Base-by-base conservation (phyloP, 2,888 invertebrate genomes). In the Chromoteleia sp. region DNA sequence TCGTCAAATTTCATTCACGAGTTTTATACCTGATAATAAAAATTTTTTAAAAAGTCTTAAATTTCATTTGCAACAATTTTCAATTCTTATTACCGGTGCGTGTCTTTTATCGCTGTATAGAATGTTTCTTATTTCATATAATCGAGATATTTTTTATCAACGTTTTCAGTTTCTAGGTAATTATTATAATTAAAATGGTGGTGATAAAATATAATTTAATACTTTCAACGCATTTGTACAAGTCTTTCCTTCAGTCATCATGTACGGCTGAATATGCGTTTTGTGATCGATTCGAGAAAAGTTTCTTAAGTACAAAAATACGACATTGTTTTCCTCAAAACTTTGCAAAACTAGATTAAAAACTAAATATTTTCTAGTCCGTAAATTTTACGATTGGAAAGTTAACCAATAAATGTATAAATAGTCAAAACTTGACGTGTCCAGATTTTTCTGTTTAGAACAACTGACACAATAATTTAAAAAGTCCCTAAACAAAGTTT, bases 111-210 rank as follows among this genome's bases (percentile, higher is more conserved):
- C 65, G 65, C 61, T n/a, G 19, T 12, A 41, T 41, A 50, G 17
- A 25, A 39, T 39, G 39, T 52, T 52, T 39, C 41, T 25, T 67
- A 67, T 52, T 61, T 50, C 52, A 39, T 29, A 50, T 52, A 52
- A 67, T 67, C 39, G 52, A 39, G 65, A 30, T 15, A 67, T 39
- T 25, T 50, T 48, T 50, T 65, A 61, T 61, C 61, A 61, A 61
- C 61, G 17, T 29, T 43, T 45, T 45, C 30, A 19, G 45, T 45
- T 61, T 30, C 43, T 4, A 8, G 10, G 29, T 61, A 45, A 61
- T 61, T 61, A 61, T 61, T 30, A 19, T 61, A 61, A 61, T 61
- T 61, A 61, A 61, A 61, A 17, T 17, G 33, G 0, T 10, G n/a
- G 45, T 39, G 61, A 61, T 61, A 61, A 45, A 61, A 33, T 17